Conservation (phyloP, 2,113 vertebrate species). For the Mesoclemmys tuberculata region DNA sequence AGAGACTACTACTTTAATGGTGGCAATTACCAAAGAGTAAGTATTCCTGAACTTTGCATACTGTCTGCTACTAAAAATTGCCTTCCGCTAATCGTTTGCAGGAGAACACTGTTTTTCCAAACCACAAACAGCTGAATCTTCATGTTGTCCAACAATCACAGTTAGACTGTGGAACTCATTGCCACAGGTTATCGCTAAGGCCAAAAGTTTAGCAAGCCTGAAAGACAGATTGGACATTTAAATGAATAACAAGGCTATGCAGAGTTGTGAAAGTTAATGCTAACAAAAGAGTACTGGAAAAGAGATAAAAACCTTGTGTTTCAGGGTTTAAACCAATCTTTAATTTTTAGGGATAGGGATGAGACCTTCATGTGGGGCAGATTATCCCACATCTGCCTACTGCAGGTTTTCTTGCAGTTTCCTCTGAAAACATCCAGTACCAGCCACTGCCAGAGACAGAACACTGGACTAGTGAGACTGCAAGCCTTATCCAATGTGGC, state of each 20-base stretch:
- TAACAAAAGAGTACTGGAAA: neutral
- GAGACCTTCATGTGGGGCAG: neutral
- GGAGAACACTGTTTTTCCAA: neutral
- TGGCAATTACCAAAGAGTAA: conserved; percentile 87
- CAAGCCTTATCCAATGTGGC: neutral
- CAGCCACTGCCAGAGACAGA: neutral
- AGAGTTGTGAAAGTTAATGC: neutral
- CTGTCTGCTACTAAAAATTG: neutral
- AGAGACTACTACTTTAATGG: conserved; percentile 93
- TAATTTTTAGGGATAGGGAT: neutral
- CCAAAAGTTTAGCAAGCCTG: neutral
- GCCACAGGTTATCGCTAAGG: neutral
- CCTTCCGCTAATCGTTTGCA: neutral
- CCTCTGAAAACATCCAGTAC: neutral
- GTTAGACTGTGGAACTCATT: neutral
- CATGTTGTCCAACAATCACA: accelerated
- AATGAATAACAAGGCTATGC: neutral
- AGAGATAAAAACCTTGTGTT: neutral
- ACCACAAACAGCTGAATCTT: neutral
- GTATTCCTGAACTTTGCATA: neutral
- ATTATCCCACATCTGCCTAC: neutral
- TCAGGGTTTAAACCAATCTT: neutral
- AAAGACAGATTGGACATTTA: neutral
- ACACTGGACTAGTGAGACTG: neutral
- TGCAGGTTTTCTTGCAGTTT: neutral